Percentiles rank a stretch among this genome's conserved stretches.
phyloP scores from a whole-genome alignment of 1,140 invertebrate species.

The Drosophila varians region DNA sequence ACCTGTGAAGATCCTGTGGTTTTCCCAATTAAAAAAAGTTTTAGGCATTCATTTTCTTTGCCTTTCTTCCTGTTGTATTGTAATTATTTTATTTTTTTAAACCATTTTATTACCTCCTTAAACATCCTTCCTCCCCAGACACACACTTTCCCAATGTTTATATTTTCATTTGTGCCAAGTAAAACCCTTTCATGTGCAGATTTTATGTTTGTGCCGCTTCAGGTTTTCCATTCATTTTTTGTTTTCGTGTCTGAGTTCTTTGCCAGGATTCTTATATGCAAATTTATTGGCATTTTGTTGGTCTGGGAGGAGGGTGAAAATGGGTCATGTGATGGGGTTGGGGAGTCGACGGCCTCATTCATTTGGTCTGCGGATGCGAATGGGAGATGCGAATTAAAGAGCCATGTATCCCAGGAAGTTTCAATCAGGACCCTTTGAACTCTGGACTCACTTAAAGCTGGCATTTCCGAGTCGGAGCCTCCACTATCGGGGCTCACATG shows the following conservation, averaged over 20 bases:
- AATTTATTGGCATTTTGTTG: constrained; percentile 69
- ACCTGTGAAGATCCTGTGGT: neutral
- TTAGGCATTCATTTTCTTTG: neutral
- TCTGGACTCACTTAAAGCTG: constrained; percentile 21
- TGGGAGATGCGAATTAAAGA: constrained; percentile 28
- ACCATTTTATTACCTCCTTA: neutral
- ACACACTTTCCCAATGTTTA: constrained; percentile 46
- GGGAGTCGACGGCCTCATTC: constrained; percentile 11
- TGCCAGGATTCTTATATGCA: constrained; percentile 63
- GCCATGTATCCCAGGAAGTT: neutral
- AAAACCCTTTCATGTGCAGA: constrained; percentile 67
- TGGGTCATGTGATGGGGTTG: constrained; percentile 46
- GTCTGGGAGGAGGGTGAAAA: constrained; percentile 14
- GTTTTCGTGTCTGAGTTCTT: constrained; percentile 12
- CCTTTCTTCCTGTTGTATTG: neutral
- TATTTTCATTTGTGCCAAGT: constrained; percentile 65
- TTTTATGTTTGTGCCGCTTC: constrained; percentile 57
- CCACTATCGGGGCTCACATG: constrained; percentile 34
- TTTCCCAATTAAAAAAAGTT: neutral
- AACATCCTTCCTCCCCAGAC: constrained; percentile 8
- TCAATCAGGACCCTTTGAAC: constrained; percentile 24
- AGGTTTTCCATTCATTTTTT: constrained; percentile 31
- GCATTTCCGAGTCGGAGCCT: neutral
- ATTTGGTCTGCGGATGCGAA: constrained; percentile 35
- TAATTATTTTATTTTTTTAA: neutral